Conservation (phyloP, 2,797 vertebrate genomes). For the Cercopithecus neglectus region DNA sequence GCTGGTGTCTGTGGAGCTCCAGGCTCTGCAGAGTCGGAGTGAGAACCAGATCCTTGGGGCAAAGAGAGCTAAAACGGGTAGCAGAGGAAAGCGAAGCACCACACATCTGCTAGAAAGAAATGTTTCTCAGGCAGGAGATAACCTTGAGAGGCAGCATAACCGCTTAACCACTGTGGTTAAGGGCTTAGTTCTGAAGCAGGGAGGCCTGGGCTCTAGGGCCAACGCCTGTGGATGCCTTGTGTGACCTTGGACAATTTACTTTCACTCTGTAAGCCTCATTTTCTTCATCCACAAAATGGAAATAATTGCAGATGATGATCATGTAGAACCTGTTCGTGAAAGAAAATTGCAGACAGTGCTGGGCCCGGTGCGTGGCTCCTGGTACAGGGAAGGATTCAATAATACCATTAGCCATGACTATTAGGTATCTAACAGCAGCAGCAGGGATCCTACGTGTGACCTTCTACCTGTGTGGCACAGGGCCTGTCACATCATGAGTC, state of each 20-base stretch:
- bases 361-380: not conserved
- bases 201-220: not conserved
- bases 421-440: no score
- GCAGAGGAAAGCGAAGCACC: not conserved
- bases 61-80: not conserved
- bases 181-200: not conserved
- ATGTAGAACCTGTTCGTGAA: not conserved
- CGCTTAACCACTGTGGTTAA: not conserved
- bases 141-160: not conserved
- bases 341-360: not conserved
- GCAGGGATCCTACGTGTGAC: rapidly evolving
- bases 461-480: not conserved
- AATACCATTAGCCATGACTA: not conserved
- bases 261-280: not conserved
- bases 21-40: not conserved
- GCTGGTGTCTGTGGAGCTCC: no score
- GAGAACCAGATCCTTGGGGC: not conserved
- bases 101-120: not conserved
- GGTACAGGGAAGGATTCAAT: no score
- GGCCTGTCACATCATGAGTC: no score
- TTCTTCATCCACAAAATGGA: not conserved
- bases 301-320: no score
- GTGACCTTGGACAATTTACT: not conserved
- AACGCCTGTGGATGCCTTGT: rapidly evolving
- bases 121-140: not conserved